Evolutionary conservation across 2,113 vertebrate genomes (phyloP), one percentile per base, ranked within the genome.

Genomic region (Megalops atlanticus): DNA sequence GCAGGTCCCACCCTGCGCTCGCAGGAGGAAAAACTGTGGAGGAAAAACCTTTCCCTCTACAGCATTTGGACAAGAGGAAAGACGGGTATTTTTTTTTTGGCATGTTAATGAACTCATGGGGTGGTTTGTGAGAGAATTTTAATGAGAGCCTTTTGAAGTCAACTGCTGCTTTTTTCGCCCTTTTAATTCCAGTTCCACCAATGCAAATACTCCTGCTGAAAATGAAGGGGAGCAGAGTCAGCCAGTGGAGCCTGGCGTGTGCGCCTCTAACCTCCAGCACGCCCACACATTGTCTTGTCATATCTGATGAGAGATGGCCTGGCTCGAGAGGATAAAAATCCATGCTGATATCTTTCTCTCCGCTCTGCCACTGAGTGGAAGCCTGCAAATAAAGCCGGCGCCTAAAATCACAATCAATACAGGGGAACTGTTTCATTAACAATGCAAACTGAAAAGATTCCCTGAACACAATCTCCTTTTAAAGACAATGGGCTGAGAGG

Each of bases 291-390:
- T 69, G 80, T 36, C 52, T 74, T 45, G 47, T 49, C 38, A 38
- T 75, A 58, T 76, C 72, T 81, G 80, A 81, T 64, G 70, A 81
- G 72, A 64, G 80, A 75, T 75, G 72, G 72, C 49, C 68, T 36
- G n/a, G 8, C 72, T 76, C 38, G 72, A 31, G 47, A 79, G 45
- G 80, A 81, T 81, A 75, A 73, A 80, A 80, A 54, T 74, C 71
- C 38, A 14, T 52, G 33, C 80, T 64, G 73, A 81, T 75, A 58
- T 75, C 36, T 68, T 39, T 35, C 73, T 76, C 70, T 80, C 47
- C 27, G 3, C 38, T 76, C 39, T 33, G 49, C 52, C 54, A 8
- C 41, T 31, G 73, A 75, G 38, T 38, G 49, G 47, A 80, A 74
- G 80, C 47, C 80, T 75, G 79, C 27, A 74, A 80, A 58, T 58